These are phyloP conservation scores for Hydroisotoma schaefferi DNA, from an alignment of 2,888 invertebrate genomes.

Conservation along the genomic window DNA sequence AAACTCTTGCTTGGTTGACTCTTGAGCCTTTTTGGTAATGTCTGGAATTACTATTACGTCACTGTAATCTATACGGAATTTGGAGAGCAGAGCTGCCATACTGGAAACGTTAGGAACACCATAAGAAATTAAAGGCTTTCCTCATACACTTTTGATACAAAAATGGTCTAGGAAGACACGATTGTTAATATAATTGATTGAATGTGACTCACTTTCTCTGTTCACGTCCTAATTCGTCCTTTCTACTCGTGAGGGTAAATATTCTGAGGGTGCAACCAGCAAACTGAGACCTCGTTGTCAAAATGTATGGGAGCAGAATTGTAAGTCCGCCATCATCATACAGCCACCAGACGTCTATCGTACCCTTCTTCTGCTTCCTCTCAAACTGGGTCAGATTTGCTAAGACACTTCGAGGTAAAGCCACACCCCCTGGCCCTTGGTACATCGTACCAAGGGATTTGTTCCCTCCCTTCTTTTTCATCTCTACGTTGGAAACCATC, in stretches of 20 bases:
- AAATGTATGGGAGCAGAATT: conserved; percentile 78
- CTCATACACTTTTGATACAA: too few species aligned
- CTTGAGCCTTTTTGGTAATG: conserved; percentile 75
- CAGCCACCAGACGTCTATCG: conserved; percentile 60
- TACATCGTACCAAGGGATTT: conserved; percentile 45
- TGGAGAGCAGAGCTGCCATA: conserved; percentile 86
- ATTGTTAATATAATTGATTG: not conserved
- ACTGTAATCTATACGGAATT: conserved; percentile 94
- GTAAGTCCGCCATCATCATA: conserved; percentile 68
- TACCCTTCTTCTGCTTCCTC: conserved; percentile 52
- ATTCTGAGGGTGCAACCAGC: conserved; percentile 72
- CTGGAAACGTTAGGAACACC: conserved; percentile 58
- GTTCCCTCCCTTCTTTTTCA: conserved; percentile 42
- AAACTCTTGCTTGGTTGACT: conserved; percentile 70
- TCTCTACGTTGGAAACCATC: conserved; percentile 4
- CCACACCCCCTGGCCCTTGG: conserved; percentile 56
- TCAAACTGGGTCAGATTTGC: conserved; percentile 51
- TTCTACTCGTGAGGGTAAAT: conserved; percentile 77
- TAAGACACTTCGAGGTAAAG: conserved; percentile 57
- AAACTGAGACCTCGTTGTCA: conserved; percentile 75
- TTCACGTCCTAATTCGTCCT: conserved; percentile 71
- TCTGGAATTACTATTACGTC: conserved; percentile 89
- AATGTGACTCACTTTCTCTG: conserved; percentile 71
- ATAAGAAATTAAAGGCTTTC: too few species aligned
- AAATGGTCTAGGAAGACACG: too few species aligned